Evolutionary conservation across 1,140 invertebrate genomes (phyloP).

Genomic region (Muscidifurax raptorellus): DNA sequence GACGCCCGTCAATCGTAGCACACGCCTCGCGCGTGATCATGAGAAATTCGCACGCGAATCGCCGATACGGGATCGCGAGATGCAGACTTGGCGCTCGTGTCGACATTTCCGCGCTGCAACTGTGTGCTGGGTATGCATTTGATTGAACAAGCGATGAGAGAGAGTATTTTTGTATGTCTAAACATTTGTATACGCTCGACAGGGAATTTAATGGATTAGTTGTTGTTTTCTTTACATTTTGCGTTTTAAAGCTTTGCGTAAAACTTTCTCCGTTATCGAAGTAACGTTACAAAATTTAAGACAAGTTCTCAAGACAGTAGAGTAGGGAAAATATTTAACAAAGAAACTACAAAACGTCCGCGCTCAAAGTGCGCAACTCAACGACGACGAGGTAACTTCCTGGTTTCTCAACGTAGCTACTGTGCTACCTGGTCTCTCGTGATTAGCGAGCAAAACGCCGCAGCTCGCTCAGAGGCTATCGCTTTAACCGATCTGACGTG

Average conservation of each 20-base stretch:
- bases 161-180: neutral
- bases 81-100: neutral
- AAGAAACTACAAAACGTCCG: neutral
- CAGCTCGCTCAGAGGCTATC: neutral
- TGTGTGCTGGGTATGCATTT: neutral
- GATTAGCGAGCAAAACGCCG: conserved; percentile 5
- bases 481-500: conserved; percentile 1
- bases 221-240: too few species aligned
- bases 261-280: too few species aligned
- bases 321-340: neutral
- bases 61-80: conserved; percentile 7
- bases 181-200: neutral
- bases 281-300: too few species aligned
- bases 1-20: conserved; percentile 1
- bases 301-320: neutral
- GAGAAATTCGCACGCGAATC: conserved; percentile 10
- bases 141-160: neutral
- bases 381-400: neutral
- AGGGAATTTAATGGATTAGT: neutral
- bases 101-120: conserved; percentile 19
- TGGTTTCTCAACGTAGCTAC: neutral
- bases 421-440: neutral
- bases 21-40: neutral
- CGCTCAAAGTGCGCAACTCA: neutral
- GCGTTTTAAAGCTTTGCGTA: too few species aligned